A percentile compares a stretch with the other conserved stretches of the same genome.
phyloP scores from a whole-genome alignment of 2,113 vertebrate species.

The Microcebus tavaratra region DNA sequence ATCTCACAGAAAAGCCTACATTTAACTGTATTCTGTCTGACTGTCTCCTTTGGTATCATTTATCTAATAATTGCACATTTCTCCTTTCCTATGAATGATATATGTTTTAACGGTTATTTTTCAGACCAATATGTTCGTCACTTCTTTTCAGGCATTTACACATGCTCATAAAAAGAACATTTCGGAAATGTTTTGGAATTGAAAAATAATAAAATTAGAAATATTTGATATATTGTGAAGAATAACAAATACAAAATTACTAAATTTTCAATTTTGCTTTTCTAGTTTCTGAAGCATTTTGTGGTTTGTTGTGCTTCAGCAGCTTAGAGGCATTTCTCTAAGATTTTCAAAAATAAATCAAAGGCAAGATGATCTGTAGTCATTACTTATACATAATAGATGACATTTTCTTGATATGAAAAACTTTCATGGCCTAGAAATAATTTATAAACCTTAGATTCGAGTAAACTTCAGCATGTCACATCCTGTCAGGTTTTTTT shows the following conservation, averaged over 20 bases:
- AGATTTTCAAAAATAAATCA: slow-evolving; percentile 67
- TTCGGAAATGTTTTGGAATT: not conserved
- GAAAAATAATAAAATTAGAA: not conserved
- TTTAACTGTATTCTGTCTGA: not conserved
- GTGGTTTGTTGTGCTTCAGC: not conserved
- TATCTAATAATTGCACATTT: not conserved
- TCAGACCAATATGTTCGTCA: not conserved
- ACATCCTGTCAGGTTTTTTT: not conserved
- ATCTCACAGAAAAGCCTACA: not conserved
- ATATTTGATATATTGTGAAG: not conserved
- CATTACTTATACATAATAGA: slow-evolving; percentile 60
- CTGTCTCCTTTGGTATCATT: not conserved
- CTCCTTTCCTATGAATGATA: not conserved
- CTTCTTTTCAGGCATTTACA: not conserved
- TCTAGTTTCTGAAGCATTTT: slow-evolving; percentile 4
- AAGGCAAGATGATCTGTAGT: slow-evolving; percentile 44
- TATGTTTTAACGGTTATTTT: not conserved
- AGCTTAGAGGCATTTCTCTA: slow-evolving; percentile 21
- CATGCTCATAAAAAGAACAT: not conserved
- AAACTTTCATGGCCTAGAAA: slow-evolving; percentile 34
- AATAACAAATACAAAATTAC: not conserved
- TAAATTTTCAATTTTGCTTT: not conserved
- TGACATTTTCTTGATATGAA: slow-evolving; percentile 38
- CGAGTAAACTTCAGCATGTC: slow-evolving; percentile 16
- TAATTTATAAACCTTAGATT: slow-evolving; percentile 35